phyloP scores from a whole-genome alignment of 1,140 invertebrate genomes.

The Agrypnia vestita region DNA sequence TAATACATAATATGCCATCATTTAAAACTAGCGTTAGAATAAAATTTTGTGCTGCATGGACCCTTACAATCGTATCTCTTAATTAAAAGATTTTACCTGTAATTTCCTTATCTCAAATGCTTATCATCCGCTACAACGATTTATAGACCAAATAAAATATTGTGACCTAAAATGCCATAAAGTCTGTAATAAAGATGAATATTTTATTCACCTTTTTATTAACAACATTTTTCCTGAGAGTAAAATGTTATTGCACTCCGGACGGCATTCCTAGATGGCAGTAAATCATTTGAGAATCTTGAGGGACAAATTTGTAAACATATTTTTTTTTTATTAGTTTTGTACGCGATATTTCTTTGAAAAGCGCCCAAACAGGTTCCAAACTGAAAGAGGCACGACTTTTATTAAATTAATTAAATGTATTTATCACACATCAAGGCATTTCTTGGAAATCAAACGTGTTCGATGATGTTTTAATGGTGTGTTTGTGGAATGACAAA shows the following conservation, averaged over 20 bases:
- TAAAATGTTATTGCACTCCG: slow-evolving; percentile 9
- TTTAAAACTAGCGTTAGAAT: too few relatives aligned
- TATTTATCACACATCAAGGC: too few relatives aligned
- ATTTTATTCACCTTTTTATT: slow-evolving; percentile 3
- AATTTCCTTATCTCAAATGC: background rate
- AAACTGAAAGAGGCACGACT: background rate
- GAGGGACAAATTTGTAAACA: background rate
- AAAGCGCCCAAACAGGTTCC: background rate
- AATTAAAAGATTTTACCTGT: too few relatives aligned
- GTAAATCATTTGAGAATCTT: background rate
- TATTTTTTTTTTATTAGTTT: background rate
- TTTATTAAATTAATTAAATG: background rate
- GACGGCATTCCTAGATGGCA: background rate
- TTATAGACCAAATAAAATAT: slow-evolving; percentile 26
- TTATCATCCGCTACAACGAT: background rate
- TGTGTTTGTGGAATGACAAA: too few relatives aligned
- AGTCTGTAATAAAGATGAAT: slow-evolving; percentile 6
- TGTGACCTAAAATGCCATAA: slow-evolving; percentile 12
- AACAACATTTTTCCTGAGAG: slow-evolving; percentile 6
- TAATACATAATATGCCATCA: too few relatives aligned
- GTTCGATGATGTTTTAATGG: too few relatives aligned
- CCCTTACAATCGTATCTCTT: too few relatives aligned
- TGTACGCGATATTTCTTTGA: background rate
- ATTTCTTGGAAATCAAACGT: too few relatives aligned
- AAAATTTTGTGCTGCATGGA: too few relatives aligned